A percentile compares a stretch with the other conserved stretches of the same genome.
Conservation (phyloP, 2,888 invertebrate species). For the Tipula unca region DNA sequence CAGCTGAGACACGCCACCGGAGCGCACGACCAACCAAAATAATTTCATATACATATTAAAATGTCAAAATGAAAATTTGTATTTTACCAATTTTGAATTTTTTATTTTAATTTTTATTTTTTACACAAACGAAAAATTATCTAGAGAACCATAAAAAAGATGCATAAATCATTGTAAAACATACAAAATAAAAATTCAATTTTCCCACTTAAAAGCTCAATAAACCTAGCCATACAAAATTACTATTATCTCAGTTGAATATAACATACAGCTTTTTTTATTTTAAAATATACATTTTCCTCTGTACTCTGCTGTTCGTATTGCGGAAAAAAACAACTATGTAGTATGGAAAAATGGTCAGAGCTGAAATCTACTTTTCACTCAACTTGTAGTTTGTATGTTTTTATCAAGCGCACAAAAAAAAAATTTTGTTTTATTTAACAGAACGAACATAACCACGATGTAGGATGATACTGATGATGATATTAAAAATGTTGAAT, state of each 20-base stretch:
- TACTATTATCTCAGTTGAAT: background rate
- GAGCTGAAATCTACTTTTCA: background rate
- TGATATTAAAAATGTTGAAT: background rate
- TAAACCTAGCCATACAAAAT: background rate
- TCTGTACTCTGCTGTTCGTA: background rate
- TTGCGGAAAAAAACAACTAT: background rate
- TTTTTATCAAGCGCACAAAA: background rate
- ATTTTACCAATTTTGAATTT: background rate
- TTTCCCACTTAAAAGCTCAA: constrained; percentile 8
- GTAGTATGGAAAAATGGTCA: background rate
- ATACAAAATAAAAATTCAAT: background rate
- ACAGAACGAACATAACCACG: background rate
- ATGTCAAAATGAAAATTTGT: background rate
- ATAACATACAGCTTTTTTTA: background rate
- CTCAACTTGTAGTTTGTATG: background rate
- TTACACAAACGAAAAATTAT: background rate
- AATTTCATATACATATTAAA: too few species aligned
- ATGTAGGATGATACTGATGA: background rate
- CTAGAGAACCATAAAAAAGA: background rate
- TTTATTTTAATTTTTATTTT: background rate
- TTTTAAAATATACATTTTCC: background rate
- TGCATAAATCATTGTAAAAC: background rate
- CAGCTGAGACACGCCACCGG: too few species aligned
- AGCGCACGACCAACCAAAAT: too few species aligned
- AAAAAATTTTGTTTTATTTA: background rate